These are phyloP conservation scores for Sebastes ruberrimus DNA, from an alignment of 2,797 vertebrate genomes.

Conservation along the genomic window DNA sequence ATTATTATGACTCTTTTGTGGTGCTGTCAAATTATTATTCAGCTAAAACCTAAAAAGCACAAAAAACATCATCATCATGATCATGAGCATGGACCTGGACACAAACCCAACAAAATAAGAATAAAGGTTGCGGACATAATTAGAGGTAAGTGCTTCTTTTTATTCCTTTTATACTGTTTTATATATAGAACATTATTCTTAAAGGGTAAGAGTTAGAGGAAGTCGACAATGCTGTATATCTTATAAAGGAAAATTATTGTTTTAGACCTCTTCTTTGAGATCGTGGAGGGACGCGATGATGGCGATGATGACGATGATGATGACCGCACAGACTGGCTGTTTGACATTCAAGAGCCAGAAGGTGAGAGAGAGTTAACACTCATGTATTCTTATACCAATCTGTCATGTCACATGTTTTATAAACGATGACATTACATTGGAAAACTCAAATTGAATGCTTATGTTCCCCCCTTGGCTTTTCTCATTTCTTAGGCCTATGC, in stretches of 20 bases:
- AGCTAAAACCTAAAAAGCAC: slow-evolving; percentile 59
- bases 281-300: slow-evolving; percentile 11
- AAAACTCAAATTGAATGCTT: neutral
- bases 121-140: slow-evolving; percentile 11
- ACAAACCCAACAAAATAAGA: neutral
- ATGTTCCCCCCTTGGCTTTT: neutral
- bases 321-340: slow-evolving; percentile 68
- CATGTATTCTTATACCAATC: neutral
- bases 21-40: neutral
- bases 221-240: neutral
- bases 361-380: slow-evolving; percentile 61
- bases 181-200: neutral
- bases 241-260: slow-evolving; percentile 10
- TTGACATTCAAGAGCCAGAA: slow-evolving; percentile 59
- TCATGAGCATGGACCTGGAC: neutral
- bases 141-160: slow-evolving; percentile 34
- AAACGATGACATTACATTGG: neutral
- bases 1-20: neutral
- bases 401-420: neutral
- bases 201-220: neutral
- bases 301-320: slow-evolving; percentile 71
- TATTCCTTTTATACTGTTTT: neutral
- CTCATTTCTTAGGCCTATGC: slow-evolving; percentile 68
- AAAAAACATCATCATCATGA: neutral
- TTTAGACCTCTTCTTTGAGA: slow-evolving; percentile 58